Evolutionary conservation across 2,113 vertebrate genomes (phyloP).

Genomic region (Ornithorhynchus anatinus): DNA sequence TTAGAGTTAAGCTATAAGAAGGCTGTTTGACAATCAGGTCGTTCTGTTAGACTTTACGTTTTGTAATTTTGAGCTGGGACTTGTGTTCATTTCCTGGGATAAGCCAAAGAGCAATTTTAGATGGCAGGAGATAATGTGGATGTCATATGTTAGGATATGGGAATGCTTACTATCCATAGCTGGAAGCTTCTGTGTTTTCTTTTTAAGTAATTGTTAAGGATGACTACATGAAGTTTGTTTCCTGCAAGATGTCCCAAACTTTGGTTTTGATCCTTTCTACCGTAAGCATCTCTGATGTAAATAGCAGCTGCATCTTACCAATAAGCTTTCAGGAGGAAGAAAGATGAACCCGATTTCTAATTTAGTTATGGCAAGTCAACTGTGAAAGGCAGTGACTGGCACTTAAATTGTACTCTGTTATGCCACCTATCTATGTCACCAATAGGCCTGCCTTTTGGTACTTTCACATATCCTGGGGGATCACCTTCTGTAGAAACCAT

Average conservation of each 20-base stretch:
- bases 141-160: too few species aligned
- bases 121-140: too few species aligned
- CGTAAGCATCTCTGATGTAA: conserved; percentile 41
- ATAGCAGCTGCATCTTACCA: conserved; percentile 61
- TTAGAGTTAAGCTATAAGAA: too few species aligned
- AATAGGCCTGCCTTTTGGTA: conserved; percentile 46
- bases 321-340: conserved; percentile 47
- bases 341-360: conserved; percentile 60
- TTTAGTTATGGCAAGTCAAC: conserved; percentile 47
- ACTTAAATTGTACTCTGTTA: conserved; percentile 55
- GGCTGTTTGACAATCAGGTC: too few species aligned
- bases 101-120: too few species aligned
- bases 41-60: too few species aligned
- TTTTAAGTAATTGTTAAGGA: conserved; percentile 11
- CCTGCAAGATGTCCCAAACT: conserved; percentile 22
- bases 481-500: conserved; percentile 21
- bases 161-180: too few species aligned
- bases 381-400: conserved; percentile 59
- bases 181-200: too few species aligned
- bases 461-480: conserved; percentile 8
- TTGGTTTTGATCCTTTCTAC: conserved; percentile 41
- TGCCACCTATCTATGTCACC: conserved; percentile 51
- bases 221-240: conserved; percentile 26
- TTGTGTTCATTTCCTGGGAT: too few species aligned
- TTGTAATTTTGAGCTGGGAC: too few species aligned